phyloP scores from a whole-genome alignment of 2,888 invertebrate genomes.

The Nomada lathburiana region DNA sequence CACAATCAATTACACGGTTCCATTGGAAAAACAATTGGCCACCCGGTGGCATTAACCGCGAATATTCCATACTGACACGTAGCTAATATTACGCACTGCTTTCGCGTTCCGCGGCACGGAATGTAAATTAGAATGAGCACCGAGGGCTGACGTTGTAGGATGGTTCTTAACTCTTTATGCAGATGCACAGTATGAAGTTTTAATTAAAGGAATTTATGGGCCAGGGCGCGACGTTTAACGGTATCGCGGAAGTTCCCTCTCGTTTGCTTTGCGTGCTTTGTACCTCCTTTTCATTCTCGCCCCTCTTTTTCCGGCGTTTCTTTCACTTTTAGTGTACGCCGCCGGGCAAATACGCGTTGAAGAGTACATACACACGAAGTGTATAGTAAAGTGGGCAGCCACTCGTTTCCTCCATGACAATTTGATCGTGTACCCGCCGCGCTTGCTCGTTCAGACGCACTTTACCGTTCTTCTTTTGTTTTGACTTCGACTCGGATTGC shows the following conservation, averaged over 20 bases:
- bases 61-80: constrained; percentile 26
- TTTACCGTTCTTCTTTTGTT: not conserved
- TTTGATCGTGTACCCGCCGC: constrained; percentile 18
- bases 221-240: constrained; percentile 67
- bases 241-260: constrained; percentile 59
- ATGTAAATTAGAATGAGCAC: constrained; percentile 70
- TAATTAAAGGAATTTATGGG: constrained; percentile 76
- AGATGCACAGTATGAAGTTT: constrained; percentile 71
- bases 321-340: constrained; percentile 21
- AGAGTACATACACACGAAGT: not conserved
- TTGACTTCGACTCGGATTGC: not conserved
- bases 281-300: constrained; percentile 42
- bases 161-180: constrained; percentile 66
- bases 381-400: not conserved
- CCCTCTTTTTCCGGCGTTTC: constrained; percentile 1
- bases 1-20: constrained; percentile 1
- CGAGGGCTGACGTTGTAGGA: constrained; percentile 40
- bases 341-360: constrained; percentile 12
- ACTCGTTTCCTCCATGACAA: constrained; percentile 3
- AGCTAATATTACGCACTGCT: constrained; percentile 42
- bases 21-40: constrained; percentile 17
- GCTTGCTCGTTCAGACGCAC: not conserved
- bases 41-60: constrained; percentile 28
- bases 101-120: constrained; percentile 40
- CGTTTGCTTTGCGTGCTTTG: constrained; percentile 47